Percentiles rank a stretch among this genome's conserved stretches.
phyloP scores from a whole-genome alignment of 1,140 invertebrate genomes.

The Medauroidea extradentata region DNA sequence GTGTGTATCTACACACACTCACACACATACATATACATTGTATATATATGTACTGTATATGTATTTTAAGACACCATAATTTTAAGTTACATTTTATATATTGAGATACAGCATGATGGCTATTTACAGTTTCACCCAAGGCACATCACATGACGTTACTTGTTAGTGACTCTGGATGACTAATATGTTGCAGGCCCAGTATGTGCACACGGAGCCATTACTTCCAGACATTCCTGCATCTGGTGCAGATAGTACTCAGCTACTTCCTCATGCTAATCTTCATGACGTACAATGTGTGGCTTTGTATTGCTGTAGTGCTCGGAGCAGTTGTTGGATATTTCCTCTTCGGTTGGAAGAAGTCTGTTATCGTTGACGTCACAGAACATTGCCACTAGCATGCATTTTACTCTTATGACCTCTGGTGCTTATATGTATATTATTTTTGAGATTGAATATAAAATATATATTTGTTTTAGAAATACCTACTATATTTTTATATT shows the following conservation, averaged over 20 bases:
- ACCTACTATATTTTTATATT: too few relatives aligned
- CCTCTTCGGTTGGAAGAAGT: slow-evolving; percentile 90
- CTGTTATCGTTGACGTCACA: slow-evolving; percentile 84
- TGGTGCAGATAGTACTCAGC: slow-evolving; percentile 83
- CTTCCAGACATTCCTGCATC: slow-evolving; percentile 84
- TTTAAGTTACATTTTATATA: too few relatives aligned
- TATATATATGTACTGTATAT: too few relatives aligned
- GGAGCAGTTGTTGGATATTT: slow-evolving; percentile 90
- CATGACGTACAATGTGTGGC: slow-evolving; percentile 97
- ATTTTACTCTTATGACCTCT: too few relatives aligned
- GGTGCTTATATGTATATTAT: too few relatives aligned
- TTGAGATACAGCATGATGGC: too few relatives aligned
- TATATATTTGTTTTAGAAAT: too few relatives aligned
- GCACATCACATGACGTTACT: too few relatives aligned
- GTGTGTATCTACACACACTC: too few relatives aligned
- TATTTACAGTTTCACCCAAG: too few relatives aligned
- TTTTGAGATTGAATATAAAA: too few relatives aligned
- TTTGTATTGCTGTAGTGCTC: slow-evolving; percentile 84
- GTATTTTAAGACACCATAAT: slow-evolving; percentile 20
- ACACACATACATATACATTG: too few relatives aligned
- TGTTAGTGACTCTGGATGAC: neutral
- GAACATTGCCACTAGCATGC: slow-evolving; percentile 83
- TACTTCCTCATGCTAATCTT: slow-evolving; percentile 97
- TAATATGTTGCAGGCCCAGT: slow-evolving; percentile 57
- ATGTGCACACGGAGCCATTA: slow-evolving; percentile 75